These are phyloP conservation scores for Vespertilio murinus DNA, from an alignment of 2,797 vertebrate genomes.

Conservation along the genomic window DNA sequence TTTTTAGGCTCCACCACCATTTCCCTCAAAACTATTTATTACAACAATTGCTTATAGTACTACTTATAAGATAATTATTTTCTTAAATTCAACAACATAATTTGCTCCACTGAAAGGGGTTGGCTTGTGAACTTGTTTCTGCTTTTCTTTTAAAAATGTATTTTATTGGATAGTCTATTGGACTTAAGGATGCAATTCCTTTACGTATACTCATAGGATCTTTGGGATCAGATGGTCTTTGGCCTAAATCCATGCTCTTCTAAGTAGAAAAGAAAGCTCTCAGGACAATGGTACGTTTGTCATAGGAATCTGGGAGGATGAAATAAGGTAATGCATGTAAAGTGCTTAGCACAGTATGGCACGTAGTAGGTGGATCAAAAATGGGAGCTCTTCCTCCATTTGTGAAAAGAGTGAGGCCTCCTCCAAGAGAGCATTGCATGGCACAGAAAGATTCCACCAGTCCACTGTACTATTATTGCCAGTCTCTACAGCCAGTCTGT, in stretches of 20 bases:
- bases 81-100: not conserved
- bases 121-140: conserved; percentile 32
- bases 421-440: not conserved
- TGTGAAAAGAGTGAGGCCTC: not conserved
- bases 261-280: not conserved
- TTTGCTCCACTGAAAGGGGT: not conserved
- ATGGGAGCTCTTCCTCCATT: not conserved
- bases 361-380: not conserved
- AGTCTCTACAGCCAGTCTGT: not conserved
- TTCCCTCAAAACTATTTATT: not conserved
- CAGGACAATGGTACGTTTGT: not conserved
- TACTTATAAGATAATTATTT: not conserved
- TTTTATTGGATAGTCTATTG: conserved; percentile 41
- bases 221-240: not conserved
- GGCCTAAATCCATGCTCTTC: not conserved
- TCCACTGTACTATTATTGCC: not conserved
- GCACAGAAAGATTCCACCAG: not conserved
- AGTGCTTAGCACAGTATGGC: not conserved
- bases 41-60: not conserved
- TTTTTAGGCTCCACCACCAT: not conserved
- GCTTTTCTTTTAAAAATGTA: conserved; percentile 5
- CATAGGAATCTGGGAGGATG: not conserved
- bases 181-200: not conserved
- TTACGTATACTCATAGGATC: not conserved
- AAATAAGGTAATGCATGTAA: not conserved